These are phyloP conservation scores for Podocnemis expansa DNA, from an alignment of 2,113 vertebrate species.

Conservation along the genomic window DNA sequence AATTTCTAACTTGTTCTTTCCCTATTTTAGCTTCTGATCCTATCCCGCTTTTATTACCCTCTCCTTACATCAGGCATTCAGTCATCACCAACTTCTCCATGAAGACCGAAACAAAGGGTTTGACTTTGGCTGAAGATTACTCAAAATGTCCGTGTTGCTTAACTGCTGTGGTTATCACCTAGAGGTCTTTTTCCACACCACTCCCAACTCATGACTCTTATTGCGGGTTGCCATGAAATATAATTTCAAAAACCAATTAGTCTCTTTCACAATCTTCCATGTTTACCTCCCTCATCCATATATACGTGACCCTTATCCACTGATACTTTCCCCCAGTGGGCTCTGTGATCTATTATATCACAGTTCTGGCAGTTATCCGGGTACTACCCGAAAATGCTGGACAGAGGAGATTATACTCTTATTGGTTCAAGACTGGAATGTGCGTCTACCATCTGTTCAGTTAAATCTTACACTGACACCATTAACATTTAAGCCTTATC, in stretches of 20 bases:
- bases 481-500: conserved; percentile 6
- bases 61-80: no score
- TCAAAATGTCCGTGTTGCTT: background rate
- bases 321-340: background rate
- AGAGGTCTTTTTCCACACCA: background rate
- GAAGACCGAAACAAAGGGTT: background rate
- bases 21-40: no score
- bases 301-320: background rate
- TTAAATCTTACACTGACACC: background rate
- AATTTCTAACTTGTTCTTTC: no score
- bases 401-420: background rate
- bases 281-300: background rate
- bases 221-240: background rate
- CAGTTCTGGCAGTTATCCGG: background rate
- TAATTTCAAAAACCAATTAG: background rate
- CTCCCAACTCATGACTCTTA: background rate
- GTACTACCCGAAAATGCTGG: fast-evolving
- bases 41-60: no score
- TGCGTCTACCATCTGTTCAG: background rate
- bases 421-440: background rate
- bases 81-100: no score
- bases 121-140: background rate
- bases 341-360: background rate
- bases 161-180: background rate
- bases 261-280: background rate